Percentiles rank a stretch among this genome's conserved stretches.
phyloP scores from a whole-genome alignment of 2,888 invertebrate genomes.

The Drosophila subsilvestris region DNA sequence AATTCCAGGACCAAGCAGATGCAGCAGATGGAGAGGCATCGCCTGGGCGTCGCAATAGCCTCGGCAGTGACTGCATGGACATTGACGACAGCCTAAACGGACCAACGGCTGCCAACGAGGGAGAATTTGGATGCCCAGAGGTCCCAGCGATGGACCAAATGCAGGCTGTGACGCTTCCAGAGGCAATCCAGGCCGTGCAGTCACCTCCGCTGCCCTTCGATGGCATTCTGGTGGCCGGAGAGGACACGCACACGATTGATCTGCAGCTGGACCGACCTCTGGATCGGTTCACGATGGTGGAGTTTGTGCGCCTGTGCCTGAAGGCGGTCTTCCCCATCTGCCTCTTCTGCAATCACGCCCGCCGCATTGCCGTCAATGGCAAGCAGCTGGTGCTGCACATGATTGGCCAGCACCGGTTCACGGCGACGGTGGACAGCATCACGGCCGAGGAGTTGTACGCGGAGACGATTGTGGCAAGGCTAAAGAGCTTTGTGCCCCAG shows the following conservation, averaged over 20 bases:
- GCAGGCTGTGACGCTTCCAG: background rate
- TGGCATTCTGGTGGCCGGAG: slow-evolving; percentile 86
- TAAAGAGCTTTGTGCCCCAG: slow-evolving; percentile 86
- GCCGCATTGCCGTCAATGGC: slow-evolving; percentile 93
- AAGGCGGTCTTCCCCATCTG: slow-evolving; percentile 89
- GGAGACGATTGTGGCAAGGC: slow-evolving; percentile 88
- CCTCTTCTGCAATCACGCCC: slow-evolving; percentile 93
- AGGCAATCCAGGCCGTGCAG: background rate
- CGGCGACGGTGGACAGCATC: slow-evolving; percentile 91
- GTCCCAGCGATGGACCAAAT: background rate
- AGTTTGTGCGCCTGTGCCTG: slow-evolving; percentile 90
- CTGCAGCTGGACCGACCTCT: slow-evolving; percentile 90
- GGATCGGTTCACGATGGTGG: slow-evolving; percentile 89
- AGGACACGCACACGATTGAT: slow-evolving; percentile 88
- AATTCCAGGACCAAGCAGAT: slow-evolving; percentile 29
- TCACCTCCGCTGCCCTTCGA: slow-evolving; percentile 68
- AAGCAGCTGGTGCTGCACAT: slow-evolving; percentile 92
- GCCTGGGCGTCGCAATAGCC: slow-evolving; percentile 63
- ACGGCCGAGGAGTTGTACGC: slow-evolving; percentile 90
- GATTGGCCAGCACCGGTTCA: slow-evolving; percentile 91
- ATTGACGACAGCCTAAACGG: slow-evolving; percentile 59
- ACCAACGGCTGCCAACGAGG: background rate
- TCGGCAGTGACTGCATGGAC: slow-evolving; percentile 72
- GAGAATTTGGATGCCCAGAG: background rate
- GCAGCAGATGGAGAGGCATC: slow-evolving; percentile 74